Percentiles rank a stretch among this genome's conserved stretches.
phyloP scores from a whole-genome alignment of 1,140 invertebrate genomes.

The Magallana gigas region DNA sequence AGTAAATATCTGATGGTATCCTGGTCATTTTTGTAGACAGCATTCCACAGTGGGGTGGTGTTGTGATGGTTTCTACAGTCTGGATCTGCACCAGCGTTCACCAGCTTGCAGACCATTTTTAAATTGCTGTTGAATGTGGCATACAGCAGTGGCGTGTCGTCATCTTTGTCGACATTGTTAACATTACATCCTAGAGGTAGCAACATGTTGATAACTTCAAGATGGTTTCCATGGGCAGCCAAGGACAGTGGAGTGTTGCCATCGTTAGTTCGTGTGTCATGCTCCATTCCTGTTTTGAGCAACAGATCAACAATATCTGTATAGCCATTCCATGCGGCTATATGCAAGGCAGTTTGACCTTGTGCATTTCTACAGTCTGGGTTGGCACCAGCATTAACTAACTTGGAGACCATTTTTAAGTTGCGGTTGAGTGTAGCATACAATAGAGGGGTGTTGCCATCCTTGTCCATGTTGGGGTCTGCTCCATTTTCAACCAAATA shows the following conservation, averaged over 20 bases:
- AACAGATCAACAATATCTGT: slow-evolving; percentile 59
- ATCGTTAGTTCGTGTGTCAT: slow-evolving; percentile 66
- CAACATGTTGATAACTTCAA: slow-evolving; percentile 62
- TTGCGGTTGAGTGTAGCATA: slow-evolving; percentile 64
- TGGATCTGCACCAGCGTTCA: slow-evolving; percentile 70
- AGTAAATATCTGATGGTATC: slow-evolving; percentile 67
- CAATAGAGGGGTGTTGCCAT: slow-evolving; percentile 60
- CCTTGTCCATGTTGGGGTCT: slow-evolving; percentile 60
- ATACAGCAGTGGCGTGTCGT: slow-evolving; percentile 71
- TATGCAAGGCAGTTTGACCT: slow-evolving; percentile 67
- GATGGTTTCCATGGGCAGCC: slow-evolving; percentile 68
- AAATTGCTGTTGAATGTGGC: slow-evolving; percentile 71
- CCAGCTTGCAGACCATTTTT: slow-evolving; percentile 59
- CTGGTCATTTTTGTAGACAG: slow-evolving; percentile 63
- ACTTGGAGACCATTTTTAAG: slow-evolving; percentile 57
- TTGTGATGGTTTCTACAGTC: slow-evolving; percentile 62
- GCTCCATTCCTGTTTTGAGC: slow-evolving; percentile 58
- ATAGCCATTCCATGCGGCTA: slow-evolving; percentile 72
- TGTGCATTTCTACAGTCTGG: slow-evolving; percentile 65
- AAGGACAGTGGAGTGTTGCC: slow-evolving; percentile 70
- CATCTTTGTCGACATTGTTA: slow-evolving; percentile 73
- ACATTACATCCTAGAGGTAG: slow-evolving; percentile 69
- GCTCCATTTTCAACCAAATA: slow-evolving; percentile 69
- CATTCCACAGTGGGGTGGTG: slow-evolving; percentile 73
- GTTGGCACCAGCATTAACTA: slow-evolving; percentile 69